These are phyloP conservation scores for Metallyticus violacea DNA, from an alignment of 2,888 invertebrate genomes.

Conservation along the genomic window DNA sequence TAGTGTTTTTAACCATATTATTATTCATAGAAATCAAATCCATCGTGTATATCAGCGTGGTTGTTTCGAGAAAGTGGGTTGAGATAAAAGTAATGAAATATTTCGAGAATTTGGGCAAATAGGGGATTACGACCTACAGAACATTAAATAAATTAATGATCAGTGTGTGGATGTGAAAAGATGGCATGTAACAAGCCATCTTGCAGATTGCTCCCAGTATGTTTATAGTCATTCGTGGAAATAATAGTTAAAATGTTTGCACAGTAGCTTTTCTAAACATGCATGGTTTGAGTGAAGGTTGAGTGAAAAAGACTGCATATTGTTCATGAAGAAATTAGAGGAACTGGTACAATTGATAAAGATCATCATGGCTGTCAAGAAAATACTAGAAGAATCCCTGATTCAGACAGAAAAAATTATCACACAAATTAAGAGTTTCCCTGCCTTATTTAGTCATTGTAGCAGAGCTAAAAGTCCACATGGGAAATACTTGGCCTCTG, in stretches of 20 bases:
- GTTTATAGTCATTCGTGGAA: neutral
- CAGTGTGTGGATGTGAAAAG: neutral
- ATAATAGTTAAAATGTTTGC: neutral
- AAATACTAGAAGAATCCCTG: neutral
- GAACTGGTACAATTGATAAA: neutral
- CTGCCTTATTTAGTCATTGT: too few species aligned
- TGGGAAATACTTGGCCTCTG: too few species aligned
- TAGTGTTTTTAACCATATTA: too few species aligned
- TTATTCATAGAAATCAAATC: too few species aligned
- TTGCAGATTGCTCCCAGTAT: neutral
- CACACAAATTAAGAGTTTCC: neutral
- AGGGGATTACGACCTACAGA: neutral
- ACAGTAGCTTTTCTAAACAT: constrained; percentile 1
- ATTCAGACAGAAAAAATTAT: neutral
- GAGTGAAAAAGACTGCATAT: neutral
- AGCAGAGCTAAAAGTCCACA: too few species aligned
- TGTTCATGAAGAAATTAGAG: neutral
- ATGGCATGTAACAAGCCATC: neutral
- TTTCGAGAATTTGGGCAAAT: neutral
- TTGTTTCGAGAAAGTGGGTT: neutral
- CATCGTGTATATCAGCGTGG: neutral
- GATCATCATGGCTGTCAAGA: neutral
- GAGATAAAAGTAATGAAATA: too few species aligned
- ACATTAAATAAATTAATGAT: neutral
- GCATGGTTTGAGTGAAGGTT: neutral